A percentile compares a stretch with the other conserved stretches of the same genome.
Conservation (phyloP, 2,797 vertebrate genomes). For the Gallinago stenura region DNA sequence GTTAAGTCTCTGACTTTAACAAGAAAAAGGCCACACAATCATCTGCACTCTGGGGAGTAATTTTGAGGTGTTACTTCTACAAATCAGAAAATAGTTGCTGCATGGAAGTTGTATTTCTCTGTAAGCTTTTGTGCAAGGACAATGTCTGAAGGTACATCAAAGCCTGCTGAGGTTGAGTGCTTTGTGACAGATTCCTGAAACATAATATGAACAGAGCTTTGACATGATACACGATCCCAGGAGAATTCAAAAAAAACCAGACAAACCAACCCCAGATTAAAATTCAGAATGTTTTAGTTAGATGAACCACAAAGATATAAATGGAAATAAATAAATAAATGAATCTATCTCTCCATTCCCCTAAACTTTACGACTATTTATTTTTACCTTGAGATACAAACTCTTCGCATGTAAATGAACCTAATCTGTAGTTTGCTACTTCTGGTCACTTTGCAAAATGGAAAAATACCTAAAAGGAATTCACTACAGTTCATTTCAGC, state of each 20-base stretch:
- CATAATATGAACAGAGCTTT: background rate
- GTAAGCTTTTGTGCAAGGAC: background rate
- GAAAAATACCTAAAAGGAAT: background rate
- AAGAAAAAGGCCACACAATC: constrained; percentile 26
- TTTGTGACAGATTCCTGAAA: background rate
- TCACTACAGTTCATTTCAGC: background rate
- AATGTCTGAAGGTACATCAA: background rate
- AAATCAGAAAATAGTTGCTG: constrained; percentile 35
- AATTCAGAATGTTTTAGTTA: background rate
- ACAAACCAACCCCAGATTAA: background rate
- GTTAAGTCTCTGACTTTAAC: constrained; percentile 42
- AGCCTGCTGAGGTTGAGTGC: background rate
- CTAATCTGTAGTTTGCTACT: background rate
- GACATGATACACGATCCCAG: background rate
- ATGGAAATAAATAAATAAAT: background rate
- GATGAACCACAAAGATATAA: background rate
- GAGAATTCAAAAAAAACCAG: background rate
- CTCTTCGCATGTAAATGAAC: background rate
- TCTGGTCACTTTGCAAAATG: background rate
- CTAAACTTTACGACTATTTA: background rate
- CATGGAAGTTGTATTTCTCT: background rate
- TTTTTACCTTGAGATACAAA: background rate
- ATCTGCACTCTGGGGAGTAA: background rate
- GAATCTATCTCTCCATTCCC: background rate
- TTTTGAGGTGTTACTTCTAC: constrained; percentile 17